Evolutionary conservation across 2,888 invertebrate genomes (phyloP), one percentile per base, ranked within the genome.

Genomic region (Netelia melanura): DNA sequence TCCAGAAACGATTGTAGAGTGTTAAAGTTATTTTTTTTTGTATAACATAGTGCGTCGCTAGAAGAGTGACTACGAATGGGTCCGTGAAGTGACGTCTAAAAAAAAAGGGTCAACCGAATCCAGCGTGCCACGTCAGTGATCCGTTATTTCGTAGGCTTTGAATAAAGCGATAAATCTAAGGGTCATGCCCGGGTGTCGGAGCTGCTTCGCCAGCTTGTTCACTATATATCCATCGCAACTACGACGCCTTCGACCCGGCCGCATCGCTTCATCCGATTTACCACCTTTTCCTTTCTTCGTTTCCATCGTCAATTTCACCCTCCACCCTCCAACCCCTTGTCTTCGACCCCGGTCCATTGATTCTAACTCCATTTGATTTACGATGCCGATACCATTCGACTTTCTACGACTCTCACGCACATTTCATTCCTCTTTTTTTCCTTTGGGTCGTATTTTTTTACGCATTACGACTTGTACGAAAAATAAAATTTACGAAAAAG

Each of bases 151-250:
- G 74, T 79, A 71, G 81, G 88, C 87, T 89, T 88, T 90, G 87
- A 91, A 91, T 91, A 89, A 90, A 91, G 88, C 91, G 89, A 91
- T 90, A 89, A 91, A 91, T 90, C 90, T 81, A 80, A 71, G 78
- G 76, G 52, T 71, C 70, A 82, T 14, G 70, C 10, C 21, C 14
- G 70, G 38, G 80, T 72, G 56, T 68, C 61, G 68, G 72, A 43
- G 38, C 44, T 74, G 52, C 58, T 64, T 68, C 44, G 68, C 61
- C 52, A 48, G 61, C 67, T 74, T 68, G 56, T 68, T 83, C 78
- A 43, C 58, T 61, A 62, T 74, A 14, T 43, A 56, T 10, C 71
- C 14, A 17, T 44, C 54, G 56, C 38, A 54, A 67, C 23, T 23
- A 67, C 70, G 44, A 75, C 65, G 81, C 64, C 81, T 65, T 61